Conservation (phyloP, 2,797 vertebrate genomes). For the Danionella dracula region DNA sequence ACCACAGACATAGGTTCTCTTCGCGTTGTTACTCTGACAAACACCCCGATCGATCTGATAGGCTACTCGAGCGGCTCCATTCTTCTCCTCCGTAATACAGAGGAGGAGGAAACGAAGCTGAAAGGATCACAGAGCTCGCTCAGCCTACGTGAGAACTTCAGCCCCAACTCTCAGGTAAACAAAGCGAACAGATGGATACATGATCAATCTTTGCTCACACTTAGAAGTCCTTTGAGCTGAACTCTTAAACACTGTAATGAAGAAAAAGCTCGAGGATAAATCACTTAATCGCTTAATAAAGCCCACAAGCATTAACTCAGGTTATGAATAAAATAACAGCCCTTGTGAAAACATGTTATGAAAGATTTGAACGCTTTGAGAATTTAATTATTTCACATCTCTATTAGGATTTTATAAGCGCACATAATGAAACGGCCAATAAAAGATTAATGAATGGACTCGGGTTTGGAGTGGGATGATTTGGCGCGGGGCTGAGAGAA, state of each 20-base stretch:
- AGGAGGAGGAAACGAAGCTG: too few relatives aligned
- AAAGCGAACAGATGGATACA: too few relatives aligned
- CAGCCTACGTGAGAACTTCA: too few relatives aligned
- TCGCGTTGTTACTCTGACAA: too few relatives aligned
- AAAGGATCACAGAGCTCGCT: too few relatives aligned
- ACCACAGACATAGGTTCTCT: too few relatives aligned
- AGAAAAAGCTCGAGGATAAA: constrained; percentile 75
- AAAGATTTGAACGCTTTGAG: constrained; percentile 87
- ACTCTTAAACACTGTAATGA: constrained; percentile 1
- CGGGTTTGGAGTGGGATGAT: constrained; percentile 67
- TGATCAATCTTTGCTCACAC: too few relatives aligned
- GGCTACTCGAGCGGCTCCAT: too few relatives aligned
- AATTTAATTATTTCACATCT: constrained; percentile 88
- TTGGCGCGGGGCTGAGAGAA: constrained; percentile 41
- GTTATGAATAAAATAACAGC: constrained; percentile 79
- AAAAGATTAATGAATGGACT: constrained; percentile 69
- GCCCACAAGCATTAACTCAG: constrained; percentile 76
- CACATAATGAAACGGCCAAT: constrained; percentile 69
- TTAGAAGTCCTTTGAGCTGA: too few relatives aligned
- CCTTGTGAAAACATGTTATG: constrained; percentile 78
- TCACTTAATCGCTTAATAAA: constrained; percentile 82
- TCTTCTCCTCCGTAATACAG: too few relatives aligned
- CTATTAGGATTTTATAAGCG: constrained; percentile 85
- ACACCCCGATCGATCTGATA: too few relatives aligned
- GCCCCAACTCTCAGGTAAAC: too few relatives aligned